These are phyloP conservation scores for Zaprionus africanus DNA, from an alignment of 1,140 invertebrate genomes.

Conservation along the genomic window DNA sequence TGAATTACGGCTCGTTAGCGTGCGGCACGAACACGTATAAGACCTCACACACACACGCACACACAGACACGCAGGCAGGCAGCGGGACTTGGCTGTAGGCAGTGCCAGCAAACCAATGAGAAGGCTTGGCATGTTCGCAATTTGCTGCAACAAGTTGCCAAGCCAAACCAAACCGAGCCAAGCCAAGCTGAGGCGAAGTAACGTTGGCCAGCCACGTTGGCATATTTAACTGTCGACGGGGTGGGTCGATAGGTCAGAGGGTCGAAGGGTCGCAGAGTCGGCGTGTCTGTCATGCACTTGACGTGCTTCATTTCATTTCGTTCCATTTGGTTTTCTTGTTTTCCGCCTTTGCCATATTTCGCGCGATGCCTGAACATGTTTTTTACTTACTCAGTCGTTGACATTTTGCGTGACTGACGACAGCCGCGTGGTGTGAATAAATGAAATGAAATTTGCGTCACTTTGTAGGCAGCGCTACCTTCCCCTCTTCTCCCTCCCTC, in stretches of 20 bases:
- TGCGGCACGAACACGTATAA: slow-evolving; percentile 65
- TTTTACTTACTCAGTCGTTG: slow-evolving; percentile 80
- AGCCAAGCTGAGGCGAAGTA: not conserved
- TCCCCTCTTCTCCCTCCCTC: not conserved
- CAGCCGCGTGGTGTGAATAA: slow-evolving; percentile 80
- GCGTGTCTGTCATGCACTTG: slow-evolving; percentile 57
- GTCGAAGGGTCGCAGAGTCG: not conserved
- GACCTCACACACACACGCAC: slow-evolving; percentile 38
- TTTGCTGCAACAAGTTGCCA: slow-evolving; percentile 77
- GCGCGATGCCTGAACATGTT: slow-evolving; percentile 72
- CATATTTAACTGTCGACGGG: slow-evolving; percentile 21
- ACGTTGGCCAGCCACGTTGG: slow-evolving; percentile 16
- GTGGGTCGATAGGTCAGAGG: not conserved
- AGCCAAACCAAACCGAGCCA: slow-evolving; percentile 44
- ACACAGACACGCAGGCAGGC: slow-evolving; percentile 43
- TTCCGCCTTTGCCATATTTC: slow-evolving; percentile 66
- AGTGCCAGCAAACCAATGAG: slow-evolving; percentile 47
- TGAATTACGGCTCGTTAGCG: slow-evolving; percentile 81
- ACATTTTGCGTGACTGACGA: slow-evolving; percentile 83
- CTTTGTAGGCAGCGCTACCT: slow-evolving; percentile 37
- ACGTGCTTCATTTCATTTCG: slow-evolving; percentile 81
- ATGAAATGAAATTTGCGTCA: slow-evolving; percentile 78
- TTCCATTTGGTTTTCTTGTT: slow-evolving; percentile 77
- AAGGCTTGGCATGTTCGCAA: slow-evolving; percentile 60
- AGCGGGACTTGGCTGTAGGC: slow-evolving; percentile 59